Conservation (phyloP, 2,888 invertebrate genomes). For the Polyploca ridens region DNA sequence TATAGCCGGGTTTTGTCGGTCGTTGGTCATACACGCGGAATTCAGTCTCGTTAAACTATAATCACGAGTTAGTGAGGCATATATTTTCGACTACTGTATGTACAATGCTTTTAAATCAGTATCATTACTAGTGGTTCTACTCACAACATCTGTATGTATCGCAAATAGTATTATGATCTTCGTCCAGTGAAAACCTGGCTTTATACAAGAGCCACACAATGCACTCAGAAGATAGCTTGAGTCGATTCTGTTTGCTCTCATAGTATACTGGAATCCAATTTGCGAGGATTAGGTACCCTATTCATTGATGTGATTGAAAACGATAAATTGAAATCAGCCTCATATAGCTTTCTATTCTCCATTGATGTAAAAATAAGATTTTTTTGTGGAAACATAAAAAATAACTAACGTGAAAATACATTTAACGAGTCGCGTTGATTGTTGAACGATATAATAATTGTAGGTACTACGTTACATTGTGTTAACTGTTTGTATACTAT, state of each 20-base stretch:
- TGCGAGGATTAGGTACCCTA: constrained; percentile 51
- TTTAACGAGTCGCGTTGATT: not conserved
- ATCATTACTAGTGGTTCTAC: not conserved
- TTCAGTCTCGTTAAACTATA: not conserved
- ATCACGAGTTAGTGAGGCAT: constrained; percentile 7
- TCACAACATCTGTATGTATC: not conserved
- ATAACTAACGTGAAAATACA: not conserved
- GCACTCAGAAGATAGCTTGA: constrained; percentile 39
- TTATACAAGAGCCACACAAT: constrained; percentile 27
- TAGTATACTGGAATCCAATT: constrained; percentile 63
- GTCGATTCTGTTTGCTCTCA: constrained; percentile 51
- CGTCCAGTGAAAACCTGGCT: constrained; percentile 14
- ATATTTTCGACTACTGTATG: not conserved
- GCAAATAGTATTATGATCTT: not conserved
- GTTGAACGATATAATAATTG: not conserved
- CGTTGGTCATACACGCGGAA: constrained; percentile 7
- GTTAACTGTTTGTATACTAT: not conserved
- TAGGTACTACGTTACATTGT: not conserved
- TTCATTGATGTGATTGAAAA: constrained; percentile 59
- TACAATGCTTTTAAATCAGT: not conserved
- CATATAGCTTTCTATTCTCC: constrained; percentile 4
- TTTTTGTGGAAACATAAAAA: not conserved
- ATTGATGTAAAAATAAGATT: not conserved
- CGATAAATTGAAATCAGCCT: constrained; percentile 30
- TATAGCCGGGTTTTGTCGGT: constrained; percentile 6